phyloP scores from a whole-genome alignment of 2,888 invertebrate species.

The Meteorus colon region DNA sequence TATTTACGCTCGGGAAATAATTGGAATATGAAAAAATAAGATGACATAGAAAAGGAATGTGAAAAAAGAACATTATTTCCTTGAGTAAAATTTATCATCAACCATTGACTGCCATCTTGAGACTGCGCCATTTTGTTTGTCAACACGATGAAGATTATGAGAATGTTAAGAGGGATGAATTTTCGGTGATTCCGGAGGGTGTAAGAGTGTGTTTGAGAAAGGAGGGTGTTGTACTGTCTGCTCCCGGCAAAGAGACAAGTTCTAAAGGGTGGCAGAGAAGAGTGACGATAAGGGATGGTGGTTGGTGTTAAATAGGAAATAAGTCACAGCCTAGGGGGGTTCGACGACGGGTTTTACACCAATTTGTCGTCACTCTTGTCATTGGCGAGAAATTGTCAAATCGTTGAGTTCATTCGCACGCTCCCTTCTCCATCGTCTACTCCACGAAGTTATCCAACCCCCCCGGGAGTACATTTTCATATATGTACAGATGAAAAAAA shows the following conservation, averaged over 20 bases:
- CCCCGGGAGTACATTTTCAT: neutral
- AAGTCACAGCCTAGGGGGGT: conserved; percentile 70
- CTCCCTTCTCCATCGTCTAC: conserved; percentile 32
- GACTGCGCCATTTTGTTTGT: conserved; percentile 68
- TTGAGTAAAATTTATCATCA: neutral
- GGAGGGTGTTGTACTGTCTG: conserved; percentile 46
- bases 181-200: conserved; percentile 48
- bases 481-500: too few relatives aligned
- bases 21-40: conserved; percentile 30
- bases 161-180: conserved; percentile 42
- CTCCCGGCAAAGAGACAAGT: conserved; percentile 21
- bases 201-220: conserved; percentile 46
- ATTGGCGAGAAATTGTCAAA: conserved; percentile 72
- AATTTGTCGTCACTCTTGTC: conserved; percentile 68
- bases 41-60: conserved; percentile 23
- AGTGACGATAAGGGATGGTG: conserved; percentile 26
- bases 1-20: neutral
- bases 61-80: conserved; percentile 8
- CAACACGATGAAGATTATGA: conserved; percentile 56
- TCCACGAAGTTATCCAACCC: neutral
- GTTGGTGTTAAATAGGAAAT: conserved; percentile 70
- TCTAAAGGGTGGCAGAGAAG: conserved; percentile 33
- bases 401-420: conserved; percentile 57
- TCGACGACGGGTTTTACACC: conserved; percentile 69
- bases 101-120: conserved; percentile 57